Base-by-base conservation (phyloP, 2,888 invertebrate species). In the Apamea crenata region DNA sequence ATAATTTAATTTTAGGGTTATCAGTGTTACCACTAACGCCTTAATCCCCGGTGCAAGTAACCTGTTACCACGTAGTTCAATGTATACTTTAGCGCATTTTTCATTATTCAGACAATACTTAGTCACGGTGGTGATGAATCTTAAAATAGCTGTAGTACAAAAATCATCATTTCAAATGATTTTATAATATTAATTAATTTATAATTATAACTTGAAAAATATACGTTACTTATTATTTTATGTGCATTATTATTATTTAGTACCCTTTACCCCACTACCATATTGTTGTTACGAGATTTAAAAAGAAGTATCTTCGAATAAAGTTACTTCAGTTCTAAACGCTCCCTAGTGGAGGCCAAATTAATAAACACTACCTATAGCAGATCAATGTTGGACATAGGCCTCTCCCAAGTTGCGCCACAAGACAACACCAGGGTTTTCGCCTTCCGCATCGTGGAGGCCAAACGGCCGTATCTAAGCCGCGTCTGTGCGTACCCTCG, bases 131-230 rank as follows among this genome's bases (percentile, higher is more conserved):
- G 92, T 93, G 90, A 91, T 91, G 94, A 95, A 96, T 95, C 95
- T 96, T 93, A 89, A 79, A 90, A 89, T 95, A 95, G 94, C 65
- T 85, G 89, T 95, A 95, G 95, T 94, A 92, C n/a, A 77, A 91
- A 94, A 89, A 88, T 90, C 87, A 89, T 90, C 83, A 90, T 91
- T 84, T 93, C 86, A 90, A 89, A 90, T 91, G 87, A 88, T 90
- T 85, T 91, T 93, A 91, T 91, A 91, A 94, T 95, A 91, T 92
- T 95, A 94, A 94, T 95, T 81, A 68, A 81, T 68, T 95, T 95
- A 95, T 96, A 94, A 95, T 95, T 94, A 92, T 93, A 93, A 90
- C 90, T 88, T 78, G 84, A 77, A 59, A 92, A 94, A 93, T 92
- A 92, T 93, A 95, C 91, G 89, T 93, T 94, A 94, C 90, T 88